Evolutionary conservation across 2,888 invertebrate genomes (phyloP).

Genomic region (Liodrosophila aerea): DNA sequence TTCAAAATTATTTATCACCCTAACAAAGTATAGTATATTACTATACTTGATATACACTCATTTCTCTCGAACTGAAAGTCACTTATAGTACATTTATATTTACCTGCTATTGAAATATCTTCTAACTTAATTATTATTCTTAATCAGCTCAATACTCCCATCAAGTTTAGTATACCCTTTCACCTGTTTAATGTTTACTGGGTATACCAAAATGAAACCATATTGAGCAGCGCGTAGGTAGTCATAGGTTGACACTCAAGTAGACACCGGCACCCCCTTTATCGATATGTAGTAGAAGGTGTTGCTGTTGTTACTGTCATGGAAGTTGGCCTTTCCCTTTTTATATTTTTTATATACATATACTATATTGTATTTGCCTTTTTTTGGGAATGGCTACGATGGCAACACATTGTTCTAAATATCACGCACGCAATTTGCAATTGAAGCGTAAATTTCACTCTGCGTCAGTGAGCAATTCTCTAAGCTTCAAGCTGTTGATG

Average conservation of each 20-base stretch:
- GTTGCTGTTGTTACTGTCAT: constrained; percentile 38
- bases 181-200: not conserved
- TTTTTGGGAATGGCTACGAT: constrained; percentile 42
- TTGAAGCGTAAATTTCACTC: constrained; percentile 74
- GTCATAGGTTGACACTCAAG: constrained; percentile 37
- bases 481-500: constrained; percentile 63
- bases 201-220: constrained; percentile 14
- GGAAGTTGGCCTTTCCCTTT: constrained; percentile 31
- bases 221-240: constrained; percentile 31
- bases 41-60: too few relatives aligned
- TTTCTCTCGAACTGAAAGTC: too few relatives aligned
- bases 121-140: too few relatives aligned
- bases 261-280: constrained; percentile 17
- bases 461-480: constrained; percentile 69
- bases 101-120: too few relatives aligned
- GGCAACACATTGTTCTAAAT: constrained; percentile 73
- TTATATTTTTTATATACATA: not conserved
- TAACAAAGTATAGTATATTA: too few relatives aligned
- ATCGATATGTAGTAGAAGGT: constrained; percentile 15
- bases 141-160: too few relatives aligned
- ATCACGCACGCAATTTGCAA: constrained; percentile 67
- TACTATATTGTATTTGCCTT: constrained; percentile 5
- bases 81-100: too few relatives aligned
- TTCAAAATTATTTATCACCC: too few relatives aligned
- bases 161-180: too few relatives aligned